Conservation (phyloP, 2,888 invertebrate species). For the Acleris sparsana region DNA sequence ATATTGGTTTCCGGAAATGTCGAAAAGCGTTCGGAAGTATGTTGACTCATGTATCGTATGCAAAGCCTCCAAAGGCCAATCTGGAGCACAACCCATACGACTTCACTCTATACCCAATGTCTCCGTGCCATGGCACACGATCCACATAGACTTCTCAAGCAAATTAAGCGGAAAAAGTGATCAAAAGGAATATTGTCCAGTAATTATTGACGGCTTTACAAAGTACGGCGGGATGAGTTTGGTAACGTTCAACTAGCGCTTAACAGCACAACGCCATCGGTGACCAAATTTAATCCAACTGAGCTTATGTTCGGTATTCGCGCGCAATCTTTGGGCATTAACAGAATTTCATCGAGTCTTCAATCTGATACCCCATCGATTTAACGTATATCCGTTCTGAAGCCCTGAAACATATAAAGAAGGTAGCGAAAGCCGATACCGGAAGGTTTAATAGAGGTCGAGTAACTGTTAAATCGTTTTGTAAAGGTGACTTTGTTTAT, state of each 20-base stretch:
- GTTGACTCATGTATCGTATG: slow-evolving; percentile 40
- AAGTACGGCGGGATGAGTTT: slow-evolving; percentile 40
- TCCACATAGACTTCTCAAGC: slow-evolving; percentile 28
- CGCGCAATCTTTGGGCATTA: background rate
- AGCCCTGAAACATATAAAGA: slow-evolving; percentile 1
- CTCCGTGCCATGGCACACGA: slow-evolving; percentile 23
- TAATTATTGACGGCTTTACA: background rate
- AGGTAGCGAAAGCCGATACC: background rate
- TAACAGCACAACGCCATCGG: background rate
- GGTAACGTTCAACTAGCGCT: slow-evolving; percentile 38
- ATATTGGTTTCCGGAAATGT: slow-evolving; percentile 42
- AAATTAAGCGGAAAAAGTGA: slow-evolving; percentile 33
- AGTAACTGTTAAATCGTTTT: slow-evolving; percentile 36
- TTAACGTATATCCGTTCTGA: background rate
- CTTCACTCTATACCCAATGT: slow-evolving; percentile 25
- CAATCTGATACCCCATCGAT: slow-evolving; percentile 1
- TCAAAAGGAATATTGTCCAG: background rate
- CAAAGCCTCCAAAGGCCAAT: slow-evolving; percentile 33
- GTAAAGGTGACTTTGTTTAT: slow-evolving; percentile 40
- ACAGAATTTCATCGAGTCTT: background rate
- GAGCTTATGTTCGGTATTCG: slow-evolving; percentile 3
- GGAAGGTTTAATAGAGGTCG: slow-evolving; percentile 32
- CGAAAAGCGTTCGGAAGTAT: slow-evolving; percentile 39
- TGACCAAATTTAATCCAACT: background rate
- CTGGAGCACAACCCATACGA: slow-evolving; percentile 34